phyloP scores from a whole-genome alignment of 2,797 vertebrate genomes.

The Spinibarbus caldwelli region DNA sequence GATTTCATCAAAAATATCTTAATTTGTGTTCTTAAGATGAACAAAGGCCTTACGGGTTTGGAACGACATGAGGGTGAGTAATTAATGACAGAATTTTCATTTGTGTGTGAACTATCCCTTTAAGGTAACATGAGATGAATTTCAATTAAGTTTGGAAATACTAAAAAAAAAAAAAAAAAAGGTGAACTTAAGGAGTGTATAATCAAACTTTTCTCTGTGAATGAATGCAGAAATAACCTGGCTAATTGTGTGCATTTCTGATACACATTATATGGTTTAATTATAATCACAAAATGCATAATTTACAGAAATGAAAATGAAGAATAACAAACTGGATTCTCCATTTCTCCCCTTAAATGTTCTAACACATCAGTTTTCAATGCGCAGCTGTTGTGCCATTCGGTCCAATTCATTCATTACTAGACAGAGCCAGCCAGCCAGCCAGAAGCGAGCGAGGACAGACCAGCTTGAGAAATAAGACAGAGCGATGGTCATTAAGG shows the following conservation, averaged over 20 bases:
- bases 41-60: neutral
- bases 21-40: neutral
- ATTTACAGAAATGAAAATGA: conserved; percentile 23
- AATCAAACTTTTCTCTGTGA: neutral
- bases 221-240: neutral
- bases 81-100: no score
- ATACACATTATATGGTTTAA: neutral
- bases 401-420: conserved; percentile 14
- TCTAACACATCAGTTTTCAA: neutral
- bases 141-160: neutral
- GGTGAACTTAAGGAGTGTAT: neutral
- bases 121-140: neutral
- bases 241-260: conserved; percentile 2
- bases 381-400: conserved; percentile 23
- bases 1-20: neutral
- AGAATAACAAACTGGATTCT: conserved; percentile 20
- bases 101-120: neutral
- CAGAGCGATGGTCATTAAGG: conserved; percentile 25
- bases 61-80: neutral
- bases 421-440: neutral
- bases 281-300: neutral
- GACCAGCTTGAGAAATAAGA: conserved; percentile 21
- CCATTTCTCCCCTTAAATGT: conserved; percentile 16
- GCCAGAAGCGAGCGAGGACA: neutral
- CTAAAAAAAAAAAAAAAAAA: neutral